A percentile compares a stretch with the other conserved stretches of the same genome.
phyloP scores from a whole-genome alignment of 1,140 invertebrate genomes.

The Drosophila lacteicornis region DNA sequence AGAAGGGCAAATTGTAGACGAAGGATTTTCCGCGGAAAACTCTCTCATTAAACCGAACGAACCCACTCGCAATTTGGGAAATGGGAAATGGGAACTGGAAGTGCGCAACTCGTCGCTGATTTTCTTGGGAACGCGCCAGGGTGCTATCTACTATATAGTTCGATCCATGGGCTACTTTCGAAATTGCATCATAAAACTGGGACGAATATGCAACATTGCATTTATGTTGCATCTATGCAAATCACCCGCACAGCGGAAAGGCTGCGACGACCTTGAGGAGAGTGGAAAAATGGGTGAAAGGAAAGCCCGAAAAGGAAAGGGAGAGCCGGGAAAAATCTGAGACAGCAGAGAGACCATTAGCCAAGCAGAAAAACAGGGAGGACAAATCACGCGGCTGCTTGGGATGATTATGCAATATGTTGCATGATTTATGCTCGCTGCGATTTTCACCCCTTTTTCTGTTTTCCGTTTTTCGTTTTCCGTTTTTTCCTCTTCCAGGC shows the following conservation, averaged over 20 bases:
- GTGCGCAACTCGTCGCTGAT: slow-evolving; percentile 48
- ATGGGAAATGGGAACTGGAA: slow-evolving; percentile 19
- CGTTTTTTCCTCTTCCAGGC: not conserved
- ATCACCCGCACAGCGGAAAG: slow-evolving; percentile 31
- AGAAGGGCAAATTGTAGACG: slow-evolving; percentile 40
- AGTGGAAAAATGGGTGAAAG: not conserved
- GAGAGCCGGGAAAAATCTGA: not conserved
- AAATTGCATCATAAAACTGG: slow-evolving; percentile 75
- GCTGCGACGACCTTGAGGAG: slow-evolving; percentile 35
- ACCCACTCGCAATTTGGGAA: slow-evolving; percentile 40
- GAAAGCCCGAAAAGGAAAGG: slow-evolving; percentile 1
- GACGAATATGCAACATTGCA: slow-evolving; percentile 62
- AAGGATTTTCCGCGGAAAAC: slow-evolving; percentile 24
- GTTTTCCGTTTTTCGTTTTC: not conserved
- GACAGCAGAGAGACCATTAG: slow-evolving; percentile 25
- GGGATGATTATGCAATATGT: slow-evolving; percentile 83
- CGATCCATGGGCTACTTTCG: slow-evolving; percentile 15
- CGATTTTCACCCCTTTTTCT: slow-evolving; percentile 50
- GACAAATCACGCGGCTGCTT: slow-evolving; percentile 47
- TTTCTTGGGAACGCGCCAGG: slow-evolving; percentile 57
- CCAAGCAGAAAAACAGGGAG: slow-evolving; percentile 12
- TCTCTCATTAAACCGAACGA: slow-evolving; percentile 45
- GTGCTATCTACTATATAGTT: not conserved
- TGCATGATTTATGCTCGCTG: slow-evolving; percentile 80
- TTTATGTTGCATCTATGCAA: slow-evolving; percentile 77